Conservation (phyloP, 2,888 invertebrate genomes). For the Gymnosoma rotundatum region DNA sequence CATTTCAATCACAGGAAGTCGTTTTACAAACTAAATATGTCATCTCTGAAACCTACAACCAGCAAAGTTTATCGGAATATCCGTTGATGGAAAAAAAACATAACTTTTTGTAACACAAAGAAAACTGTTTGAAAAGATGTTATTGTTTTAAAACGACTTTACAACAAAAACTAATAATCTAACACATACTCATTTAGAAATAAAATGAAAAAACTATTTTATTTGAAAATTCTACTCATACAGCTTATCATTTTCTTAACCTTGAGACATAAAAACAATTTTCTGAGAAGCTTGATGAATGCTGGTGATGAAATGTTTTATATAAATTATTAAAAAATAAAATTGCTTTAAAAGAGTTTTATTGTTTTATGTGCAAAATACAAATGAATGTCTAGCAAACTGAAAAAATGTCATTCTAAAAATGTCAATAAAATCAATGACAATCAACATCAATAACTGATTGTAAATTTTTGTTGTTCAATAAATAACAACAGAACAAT, state of each 20-base stretch:
- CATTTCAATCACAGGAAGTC: constrained; percentile 23
- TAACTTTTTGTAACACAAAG: not conserved
- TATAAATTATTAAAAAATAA: constrained; percentile 1
- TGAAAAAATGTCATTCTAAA: constrained; percentile 51
- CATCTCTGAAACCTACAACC: constrained; percentile 6
- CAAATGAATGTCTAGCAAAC: constrained; percentile 41
- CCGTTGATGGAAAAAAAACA: constrained; percentile 41
- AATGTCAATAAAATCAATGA: constrained; percentile 67
- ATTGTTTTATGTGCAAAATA: constrained; percentile 28
- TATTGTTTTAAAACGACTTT: constrained; percentile 12
- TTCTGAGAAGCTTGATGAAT: not conserved
- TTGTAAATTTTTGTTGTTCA: constrained; percentile 23
- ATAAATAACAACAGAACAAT: constrained; percentile 30
- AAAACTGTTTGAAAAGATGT: constrained; percentile 21
- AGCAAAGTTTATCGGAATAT: constrained; percentile 40
- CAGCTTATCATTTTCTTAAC: constrained; percentile 49
- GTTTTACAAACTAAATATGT: constrained; percentile 44
- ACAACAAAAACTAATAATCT: constrained; percentile 41
- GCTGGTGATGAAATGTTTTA: constrained; percentile 28
- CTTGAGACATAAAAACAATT: constrained; percentile 55
- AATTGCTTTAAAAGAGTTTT: constrained; percentile 35
- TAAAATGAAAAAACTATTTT: not conserved
- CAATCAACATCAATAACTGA: constrained; percentile 44
- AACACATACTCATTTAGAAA: not conserved
- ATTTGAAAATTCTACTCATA: constrained; percentile 31